These are phyloP conservation scores for Torymus auratus DNA, from an alignment of 2,888 invertebrate genomes.

Conservation along the genomic window DNA sequence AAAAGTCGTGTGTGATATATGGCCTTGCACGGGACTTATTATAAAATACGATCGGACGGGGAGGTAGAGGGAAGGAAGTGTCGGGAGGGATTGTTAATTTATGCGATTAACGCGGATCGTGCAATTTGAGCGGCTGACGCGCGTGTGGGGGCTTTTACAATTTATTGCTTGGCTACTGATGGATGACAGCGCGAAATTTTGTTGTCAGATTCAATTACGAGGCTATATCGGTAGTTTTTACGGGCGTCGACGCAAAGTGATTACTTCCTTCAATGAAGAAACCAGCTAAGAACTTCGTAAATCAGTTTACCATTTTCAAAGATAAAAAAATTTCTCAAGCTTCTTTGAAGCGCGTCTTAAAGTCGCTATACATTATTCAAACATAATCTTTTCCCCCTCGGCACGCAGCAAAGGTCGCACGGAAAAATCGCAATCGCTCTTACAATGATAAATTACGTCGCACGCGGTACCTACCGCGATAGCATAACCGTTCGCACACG, in stretches of 20 bases:
- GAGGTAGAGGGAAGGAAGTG: not conserved
- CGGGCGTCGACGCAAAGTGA: too few relatives aligned
- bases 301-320: too few relatives aligned
- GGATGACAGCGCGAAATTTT: constrained; percentile 12
- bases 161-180: not conserved
- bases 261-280: too few relatives aligned
- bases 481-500: constrained; percentile 1
- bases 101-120: constrained; percentile 19
- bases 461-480: constrained; percentile 5
- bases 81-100: not conserved
- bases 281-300: too few relatives aligned
- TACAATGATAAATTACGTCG: not conserved
- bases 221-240: too few relatives aligned
- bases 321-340: too few relatives aligned
- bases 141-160: not conserved
- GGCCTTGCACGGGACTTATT: constrained; percentile 52
- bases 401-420: not conserved
- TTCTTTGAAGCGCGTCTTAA: too few relatives aligned
- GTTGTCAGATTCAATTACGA: too few relatives aligned
- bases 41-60: not conserved
- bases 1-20: constrained; percentile 46
- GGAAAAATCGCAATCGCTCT: not conserved
- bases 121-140: not conserved
- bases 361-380: too few relatives aligned
- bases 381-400: too few relatives aligned